phyloP scores from a whole-genome alignment of 2,113 vertebrate genomes.

The Vulpes lagopus region DNA sequence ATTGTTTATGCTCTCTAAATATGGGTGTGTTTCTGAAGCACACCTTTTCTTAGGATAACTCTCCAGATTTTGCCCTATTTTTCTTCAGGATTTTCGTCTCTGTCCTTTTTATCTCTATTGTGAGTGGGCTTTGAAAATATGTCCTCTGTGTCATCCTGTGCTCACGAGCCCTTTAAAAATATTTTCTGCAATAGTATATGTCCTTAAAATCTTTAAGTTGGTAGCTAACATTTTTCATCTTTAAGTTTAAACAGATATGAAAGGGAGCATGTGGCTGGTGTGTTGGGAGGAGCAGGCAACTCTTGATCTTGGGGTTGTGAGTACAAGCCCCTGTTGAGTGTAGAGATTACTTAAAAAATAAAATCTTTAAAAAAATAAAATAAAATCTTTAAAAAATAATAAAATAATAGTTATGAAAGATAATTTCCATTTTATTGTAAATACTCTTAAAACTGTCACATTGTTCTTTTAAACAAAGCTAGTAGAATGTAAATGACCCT shows the following conservation, averaged over 20 bases:
- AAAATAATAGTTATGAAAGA: background rate
- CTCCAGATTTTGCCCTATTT: background rate
- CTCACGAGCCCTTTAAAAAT: background rate
- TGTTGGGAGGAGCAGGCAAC: background rate
- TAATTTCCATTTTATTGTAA: conserved; percentile 2
- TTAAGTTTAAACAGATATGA: conserved; percentile 16
- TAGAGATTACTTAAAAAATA: background rate
- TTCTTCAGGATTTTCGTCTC: background rate
- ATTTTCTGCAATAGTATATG: background rate
- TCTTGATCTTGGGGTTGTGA: background rate
- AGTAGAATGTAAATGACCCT: conserved; percentile 11
- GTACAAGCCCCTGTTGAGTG: background rate
- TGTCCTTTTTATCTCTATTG: conserved; percentile 20
- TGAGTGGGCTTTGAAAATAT: conserved; percentile 1
- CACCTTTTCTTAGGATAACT: background rate
- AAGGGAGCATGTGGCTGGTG: background rate
- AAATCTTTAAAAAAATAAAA: background rate
- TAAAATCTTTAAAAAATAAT: background rate
- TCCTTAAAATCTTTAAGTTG: conserved; percentile 22
- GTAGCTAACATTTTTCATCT: conserved; percentile 41
- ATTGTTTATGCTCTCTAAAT: background rate
- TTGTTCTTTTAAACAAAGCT: conserved; percentile 16
- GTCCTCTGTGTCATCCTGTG: background rate
- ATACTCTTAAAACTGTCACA: background rate
- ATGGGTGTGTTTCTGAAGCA: background rate